These are phyloP conservation scores for Symphodus melops DNA, from an alignment of 2,113 vertebrate genomes.

Conservation along the genomic window DNA sequence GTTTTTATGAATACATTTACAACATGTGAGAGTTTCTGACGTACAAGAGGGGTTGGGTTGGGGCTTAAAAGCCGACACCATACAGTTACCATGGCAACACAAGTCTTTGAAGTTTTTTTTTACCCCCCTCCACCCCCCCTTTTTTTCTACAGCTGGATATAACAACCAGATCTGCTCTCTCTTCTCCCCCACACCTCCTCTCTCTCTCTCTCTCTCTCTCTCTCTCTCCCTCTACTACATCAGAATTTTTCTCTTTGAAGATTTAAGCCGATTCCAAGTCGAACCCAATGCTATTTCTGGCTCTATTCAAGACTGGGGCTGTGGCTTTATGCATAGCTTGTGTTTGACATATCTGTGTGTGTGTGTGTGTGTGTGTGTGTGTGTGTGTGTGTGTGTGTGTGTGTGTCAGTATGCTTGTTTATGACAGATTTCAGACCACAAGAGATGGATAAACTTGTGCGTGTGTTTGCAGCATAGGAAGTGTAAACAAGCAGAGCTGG, in stretches of 20 bases:
- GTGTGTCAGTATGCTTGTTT: slow-evolving; percentile 38
- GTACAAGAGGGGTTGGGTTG: slow-evolving; percentile 17
- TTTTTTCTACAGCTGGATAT: slow-evolving; percentile 70
- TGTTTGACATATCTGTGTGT: slow-evolving; percentile 61
- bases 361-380: slow-evolving; percentile 33
- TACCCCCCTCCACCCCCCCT: slow-evolving; percentile 14
- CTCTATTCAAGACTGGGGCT: slow-evolving; percentile 71
- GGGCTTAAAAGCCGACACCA: slow-evolving; percentile 72
- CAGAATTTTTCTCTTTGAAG: slow-evolving; percentile 82
- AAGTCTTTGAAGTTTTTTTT: slow-evolving; percentile 76
- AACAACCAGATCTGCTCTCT: slow-evolving; percentile 73
- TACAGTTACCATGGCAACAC: slow-evolving; percentile 83
- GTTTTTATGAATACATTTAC: slow-evolving; percentile 64
- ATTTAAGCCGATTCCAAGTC: slow-evolving; percentile 83
- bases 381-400: slow-evolving; percentile 5
- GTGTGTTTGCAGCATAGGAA: slow-evolving; percentile 24
- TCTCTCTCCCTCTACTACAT: slow-evolving; percentile 72
- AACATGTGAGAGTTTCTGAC: slow-evolving; percentile 43
- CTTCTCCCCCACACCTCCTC: slow-evolving; percentile 15
- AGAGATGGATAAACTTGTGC: not conserved
- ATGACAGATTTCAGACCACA: not conserved
- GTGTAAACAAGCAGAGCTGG: slow-evolving; percentile 41
- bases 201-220: slow-evolving; percentile 17
- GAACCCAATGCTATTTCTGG: slow-evolving; percentile 81
- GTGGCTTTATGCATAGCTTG: slow-evolving; percentile 63